Percentiles rank a stretch among this genome's conserved stretches.
Evolutionary conservation across 2,888 invertebrate species (phyloP).

Genomic region (Nowickia ferox): DNA sequence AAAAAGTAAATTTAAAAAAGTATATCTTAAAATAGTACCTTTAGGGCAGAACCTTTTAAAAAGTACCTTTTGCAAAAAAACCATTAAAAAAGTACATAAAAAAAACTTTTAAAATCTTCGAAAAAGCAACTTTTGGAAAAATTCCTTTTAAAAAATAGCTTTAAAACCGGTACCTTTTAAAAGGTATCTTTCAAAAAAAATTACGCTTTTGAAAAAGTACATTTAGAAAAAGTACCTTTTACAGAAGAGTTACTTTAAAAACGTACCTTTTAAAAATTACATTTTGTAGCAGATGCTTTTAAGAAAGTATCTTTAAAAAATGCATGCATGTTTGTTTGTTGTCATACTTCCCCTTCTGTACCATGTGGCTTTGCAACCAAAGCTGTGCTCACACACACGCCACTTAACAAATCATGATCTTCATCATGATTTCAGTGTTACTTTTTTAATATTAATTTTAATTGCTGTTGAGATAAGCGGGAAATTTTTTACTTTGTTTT

Average conservation of each 20-base stretch:
- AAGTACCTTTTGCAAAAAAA: background rate
- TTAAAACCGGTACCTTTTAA: background rate
- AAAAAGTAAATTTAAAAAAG: background rate
- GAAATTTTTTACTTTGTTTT: constrained; percentile 35
- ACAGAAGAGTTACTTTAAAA: too few relatives aligned
- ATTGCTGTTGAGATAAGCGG: constrained; percentile 71
- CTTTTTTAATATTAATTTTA: constrained; percentile 70
- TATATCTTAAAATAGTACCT: too few relatives aligned
- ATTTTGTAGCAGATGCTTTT: too few relatives aligned
- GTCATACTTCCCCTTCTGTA: constrained; percentile 24
- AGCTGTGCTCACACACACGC: constrained; percentile 52
- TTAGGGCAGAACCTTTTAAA: background rate
- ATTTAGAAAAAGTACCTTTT: background rate
- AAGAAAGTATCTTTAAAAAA: background rate
- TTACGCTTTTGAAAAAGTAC: too few relatives aligned
- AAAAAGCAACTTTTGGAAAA: background rate
- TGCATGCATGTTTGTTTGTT: background rate
- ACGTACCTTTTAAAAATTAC: background rate
- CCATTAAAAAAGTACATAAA: background rate
- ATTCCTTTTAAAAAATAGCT: background rate
- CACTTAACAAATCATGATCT: constrained; percentile 71
- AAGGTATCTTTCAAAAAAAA: too few relatives aligned
- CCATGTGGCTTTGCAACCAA: constrained; percentile 2
- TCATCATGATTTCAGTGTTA: constrained; percentile 67
- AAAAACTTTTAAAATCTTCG: background rate